phyloP scores from a whole-genome alignment of 2,888 invertebrate species.

The Aplocera efformata region DNA sequence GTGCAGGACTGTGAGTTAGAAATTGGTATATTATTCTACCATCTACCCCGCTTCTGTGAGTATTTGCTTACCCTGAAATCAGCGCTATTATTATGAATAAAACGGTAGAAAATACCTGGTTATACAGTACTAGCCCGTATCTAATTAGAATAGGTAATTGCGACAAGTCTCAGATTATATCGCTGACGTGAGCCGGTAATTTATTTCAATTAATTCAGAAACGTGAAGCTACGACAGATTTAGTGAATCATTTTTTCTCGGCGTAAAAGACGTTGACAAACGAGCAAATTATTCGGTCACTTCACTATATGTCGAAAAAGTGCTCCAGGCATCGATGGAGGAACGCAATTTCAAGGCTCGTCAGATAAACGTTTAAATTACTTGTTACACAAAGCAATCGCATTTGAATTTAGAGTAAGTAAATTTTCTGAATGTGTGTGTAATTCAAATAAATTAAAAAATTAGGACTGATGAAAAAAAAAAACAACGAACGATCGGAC shows the following conservation, averaged over 20 bases:
- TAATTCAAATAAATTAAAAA: too few relatives aligned
- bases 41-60: too few relatives aligned
- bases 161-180: slow-evolving; percentile 53
- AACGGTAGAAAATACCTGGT: too few relatives aligned
- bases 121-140: slow-evolving; percentile 4
- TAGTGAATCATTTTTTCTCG: slow-evolving; percentile 72
- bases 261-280: slow-evolving; percentile 72
- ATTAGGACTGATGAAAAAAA: too few relatives aligned
- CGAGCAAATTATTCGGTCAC: slow-evolving; percentile 71
- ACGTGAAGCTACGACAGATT: slow-evolving; percentile 67
- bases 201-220: slow-evolving; percentile 75
- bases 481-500: too few relatives aligned
- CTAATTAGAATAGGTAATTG: slow-evolving; percentile 41
- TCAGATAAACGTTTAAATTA: neutral
- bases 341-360: slow-evolving; percentile 20
- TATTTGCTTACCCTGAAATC: too few relatives aligned
- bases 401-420: too few relatives aligned
- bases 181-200: slow-evolving; percentile 61
- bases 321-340: slow-evolving; percentile 17
- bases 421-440: too few relatives aligned
- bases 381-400: too few relatives aligned
- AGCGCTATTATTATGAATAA: too few relatives aligned
- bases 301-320: slow-evolving; percentile 52
- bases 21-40: too few relatives aligned
- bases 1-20: too few relatives aligned